Conservation (phyloP, 2,113 vertebrate species). For the Empidonax traillii region DNA sequence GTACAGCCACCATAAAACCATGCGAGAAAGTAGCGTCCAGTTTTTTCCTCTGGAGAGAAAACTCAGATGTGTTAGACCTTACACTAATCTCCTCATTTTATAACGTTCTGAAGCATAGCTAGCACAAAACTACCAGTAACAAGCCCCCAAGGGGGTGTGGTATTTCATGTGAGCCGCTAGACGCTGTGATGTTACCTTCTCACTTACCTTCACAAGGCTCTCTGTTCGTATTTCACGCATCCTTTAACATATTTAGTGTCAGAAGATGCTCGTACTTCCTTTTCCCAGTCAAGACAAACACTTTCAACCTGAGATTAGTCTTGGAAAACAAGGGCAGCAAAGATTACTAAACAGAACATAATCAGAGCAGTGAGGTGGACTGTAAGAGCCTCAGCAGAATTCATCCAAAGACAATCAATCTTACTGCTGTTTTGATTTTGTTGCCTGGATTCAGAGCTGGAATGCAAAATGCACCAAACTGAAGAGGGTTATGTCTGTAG, state of each 20-base stretch:
- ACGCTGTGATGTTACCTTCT: not conserved
- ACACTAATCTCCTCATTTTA: not conserved
- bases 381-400: constrained; percentile 1
- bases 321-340: constrained; percentile 47
- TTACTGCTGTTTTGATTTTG: not conserved
- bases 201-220: constrained; percentile 20
- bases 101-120: not conserved
- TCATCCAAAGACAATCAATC: not conserved
- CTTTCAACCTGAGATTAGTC: constrained; percentile 60
- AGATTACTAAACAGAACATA: constrained; percentile 41
- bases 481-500: not conserved
- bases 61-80: not conserved
- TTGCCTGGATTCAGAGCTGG: not conserved
- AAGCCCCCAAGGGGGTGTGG: not conserved
- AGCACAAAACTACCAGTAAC: not conserved
- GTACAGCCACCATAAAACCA: not conserved
- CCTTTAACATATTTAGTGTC: not conserved
- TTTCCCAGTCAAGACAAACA: constrained; percentile 77
- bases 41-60: not conserved
- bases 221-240: not conserved
- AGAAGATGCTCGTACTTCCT: not conserved
- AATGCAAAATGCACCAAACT: not conserved
- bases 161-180: not conserved
- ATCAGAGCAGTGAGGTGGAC: not conserved
- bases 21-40: not conserved